Conservation (phyloP, 1,140 invertebrate genomes). For the Oncopodura yosiiana region DNA sequence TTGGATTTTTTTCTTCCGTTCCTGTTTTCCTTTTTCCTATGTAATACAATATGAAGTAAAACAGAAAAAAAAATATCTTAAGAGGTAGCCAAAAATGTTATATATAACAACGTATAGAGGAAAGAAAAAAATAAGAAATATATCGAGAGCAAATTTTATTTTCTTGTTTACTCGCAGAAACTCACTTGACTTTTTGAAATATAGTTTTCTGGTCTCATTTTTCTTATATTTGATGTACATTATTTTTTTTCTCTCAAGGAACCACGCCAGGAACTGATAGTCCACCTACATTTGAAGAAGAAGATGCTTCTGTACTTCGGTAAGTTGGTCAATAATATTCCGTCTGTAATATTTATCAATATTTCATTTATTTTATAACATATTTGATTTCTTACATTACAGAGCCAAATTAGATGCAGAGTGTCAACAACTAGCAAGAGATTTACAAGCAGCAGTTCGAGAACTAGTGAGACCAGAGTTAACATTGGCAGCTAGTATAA, state of each 20-base stretch:
- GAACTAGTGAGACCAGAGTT: slow-evolving; percentile 42
- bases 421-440: slow-evolving; percentile 38
- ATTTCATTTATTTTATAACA: background rate
- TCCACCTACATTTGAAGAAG: slow-evolving; percentile 33
- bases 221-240: background rate
- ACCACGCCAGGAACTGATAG: slow-evolving; percentile 29
- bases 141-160: too few relatives aligned
- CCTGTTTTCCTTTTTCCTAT: too few relatives aligned
- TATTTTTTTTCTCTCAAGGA: slow-evolving; percentile 20
- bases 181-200: too few relatives aligned
- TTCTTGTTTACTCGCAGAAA: too few relatives aligned
- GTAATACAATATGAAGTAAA: too few relatives aligned
- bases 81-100: too few relatives aligned
- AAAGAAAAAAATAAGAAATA: too few relatives aligned
- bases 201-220: background rate
- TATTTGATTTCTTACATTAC: too few relatives aligned
- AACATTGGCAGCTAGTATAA: slow-evolving; percentile 37
- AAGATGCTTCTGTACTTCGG: slow-evolving; percentile 30
- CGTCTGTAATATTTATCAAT: background rate
- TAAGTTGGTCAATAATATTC: background rate
- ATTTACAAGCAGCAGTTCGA: slow-evolving; percentile 47
- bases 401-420: slow-evolving; percentile 32
- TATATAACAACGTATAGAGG: too few relatives aligned
- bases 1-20: too few relatives aligned
- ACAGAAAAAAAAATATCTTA: too few relatives aligned